phyloP scores from a whole-genome alignment of 92 coral and sea anemone genomes.

The Palythoa heliodiscus region DNA sequence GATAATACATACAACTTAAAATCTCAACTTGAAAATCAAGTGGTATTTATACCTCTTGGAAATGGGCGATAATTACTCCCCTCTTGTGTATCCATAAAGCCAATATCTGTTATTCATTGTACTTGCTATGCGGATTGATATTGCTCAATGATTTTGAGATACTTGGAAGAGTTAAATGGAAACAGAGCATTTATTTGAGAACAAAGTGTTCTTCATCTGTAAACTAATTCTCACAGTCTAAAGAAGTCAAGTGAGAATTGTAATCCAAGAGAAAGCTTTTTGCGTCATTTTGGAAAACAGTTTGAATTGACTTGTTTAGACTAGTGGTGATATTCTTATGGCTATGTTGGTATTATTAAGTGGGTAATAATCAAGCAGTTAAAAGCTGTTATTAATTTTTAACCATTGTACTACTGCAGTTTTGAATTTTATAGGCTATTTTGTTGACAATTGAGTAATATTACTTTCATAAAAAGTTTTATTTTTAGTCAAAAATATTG shows the following conservation, averaged over 20 bases:
- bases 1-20: too few relatives aligned
- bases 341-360: neutral
- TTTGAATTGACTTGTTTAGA: conserved; percentile 1
- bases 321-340: neutral
- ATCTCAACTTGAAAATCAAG: too few relatives aligned
- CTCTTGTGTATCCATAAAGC: too few relatives aligned
- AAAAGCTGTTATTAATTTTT: neutral
- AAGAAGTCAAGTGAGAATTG: neutral
- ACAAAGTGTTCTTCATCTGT: neutral
- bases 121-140: too few relatives aligned
- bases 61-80: too few relatives aligned
- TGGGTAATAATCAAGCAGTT: neutral
- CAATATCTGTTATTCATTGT: too few relatives aligned
- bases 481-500: neutral
- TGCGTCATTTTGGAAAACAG: neutral
- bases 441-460: neutral
- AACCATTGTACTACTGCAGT: neutral
- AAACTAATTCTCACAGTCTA: neutral
- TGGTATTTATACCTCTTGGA: too few relatives aligned
- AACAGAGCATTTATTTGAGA: neutral
- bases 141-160: neutral
- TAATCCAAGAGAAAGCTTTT: neutral
- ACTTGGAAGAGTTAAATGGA: neutral
- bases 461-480: too few relatives aligned
- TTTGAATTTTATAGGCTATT: too few relatives aligned